phyloP scores from a whole-genome alignment of 2,888 invertebrate genomes.

The Idaea dimidiata region DNA sequence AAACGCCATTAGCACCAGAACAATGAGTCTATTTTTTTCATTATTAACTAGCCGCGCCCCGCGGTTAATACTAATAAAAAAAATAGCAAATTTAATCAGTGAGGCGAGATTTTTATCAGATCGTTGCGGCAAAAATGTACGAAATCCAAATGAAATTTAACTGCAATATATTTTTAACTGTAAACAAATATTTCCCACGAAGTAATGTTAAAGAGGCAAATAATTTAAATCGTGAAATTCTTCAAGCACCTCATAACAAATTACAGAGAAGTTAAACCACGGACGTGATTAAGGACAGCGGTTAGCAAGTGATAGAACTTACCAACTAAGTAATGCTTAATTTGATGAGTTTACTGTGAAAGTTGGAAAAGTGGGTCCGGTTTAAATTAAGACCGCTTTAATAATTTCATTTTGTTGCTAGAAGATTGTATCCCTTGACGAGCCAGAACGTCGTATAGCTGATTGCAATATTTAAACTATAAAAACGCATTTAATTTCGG shows the following conservation, averaged over 20 bases:
- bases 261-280: slow-evolving; percentile 37
- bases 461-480: not conserved
- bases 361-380: slow-evolving; percentile 26
- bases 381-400: not conserved
- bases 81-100: not conserved
- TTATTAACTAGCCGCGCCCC: too few relatives aligned
- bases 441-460: not conserved
- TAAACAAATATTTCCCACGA: not conserved
- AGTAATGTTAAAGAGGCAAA: not conserved
- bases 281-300: slow-evolving; percentile 43
- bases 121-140: not conserved
- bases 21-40: too few relatives aligned
- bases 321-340: slow-evolving; percentile 43
- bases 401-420: not conserved
- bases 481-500: too few relatives aligned
- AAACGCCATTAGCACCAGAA: too few relatives aligned
- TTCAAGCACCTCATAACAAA: slow-evolving; percentile 17
- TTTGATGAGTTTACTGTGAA: slow-evolving; percentile 48
- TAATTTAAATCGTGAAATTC: slow-evolving; percentile 1
- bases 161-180: not conserved
- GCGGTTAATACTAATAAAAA: not conserved
- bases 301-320: slow-evolving; percentile 32
- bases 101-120: not conserved
- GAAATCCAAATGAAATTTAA: not conserved
- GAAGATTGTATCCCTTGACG: not conserved